Conservation (phyloP, 1,140 invertebrate species). For the Paraescarpia echinospica region DNA sequence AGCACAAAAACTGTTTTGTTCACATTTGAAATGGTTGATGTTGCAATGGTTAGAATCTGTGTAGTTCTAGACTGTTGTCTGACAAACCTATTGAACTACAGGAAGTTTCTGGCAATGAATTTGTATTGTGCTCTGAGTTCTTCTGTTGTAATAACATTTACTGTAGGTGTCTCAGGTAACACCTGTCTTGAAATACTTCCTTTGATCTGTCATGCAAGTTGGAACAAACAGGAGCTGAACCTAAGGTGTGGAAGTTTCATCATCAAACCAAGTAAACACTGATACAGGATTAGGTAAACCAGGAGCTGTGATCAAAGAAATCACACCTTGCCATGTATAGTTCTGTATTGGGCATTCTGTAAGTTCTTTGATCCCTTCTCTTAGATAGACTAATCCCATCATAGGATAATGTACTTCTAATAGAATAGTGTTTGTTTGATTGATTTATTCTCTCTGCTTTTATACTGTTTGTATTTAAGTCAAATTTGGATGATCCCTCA, state of each 20-base stretch:
- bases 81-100: too few relatives aligned
- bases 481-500: background rate
- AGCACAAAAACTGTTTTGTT: too few relatives aligned
- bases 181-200: background rate
- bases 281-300: background rate
- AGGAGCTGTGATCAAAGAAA: background rate
- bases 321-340: background rate
- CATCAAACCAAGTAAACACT: too few relatives aligned
- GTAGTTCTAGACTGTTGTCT: too few relatives aligned
- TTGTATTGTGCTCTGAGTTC: background rate
- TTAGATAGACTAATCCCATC: background rate
- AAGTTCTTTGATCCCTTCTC: background rate
- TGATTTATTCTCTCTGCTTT: background rate
- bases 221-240: background rate
- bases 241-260: background rate
- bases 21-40: too few relatives aligned
- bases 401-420: background rate
- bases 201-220: background rate
- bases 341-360: background rate
- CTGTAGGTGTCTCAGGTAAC: background rate
- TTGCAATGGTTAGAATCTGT: too few relatives aligned
- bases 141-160: background rate
- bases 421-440: background rate
- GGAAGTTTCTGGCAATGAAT: background rate
- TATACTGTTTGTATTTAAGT: too few relatives aligned